Evolutionary conservation across 2,797 vertebrate genomes (phyloP).

Genomic region (Enoplosus armatus): DNA sequence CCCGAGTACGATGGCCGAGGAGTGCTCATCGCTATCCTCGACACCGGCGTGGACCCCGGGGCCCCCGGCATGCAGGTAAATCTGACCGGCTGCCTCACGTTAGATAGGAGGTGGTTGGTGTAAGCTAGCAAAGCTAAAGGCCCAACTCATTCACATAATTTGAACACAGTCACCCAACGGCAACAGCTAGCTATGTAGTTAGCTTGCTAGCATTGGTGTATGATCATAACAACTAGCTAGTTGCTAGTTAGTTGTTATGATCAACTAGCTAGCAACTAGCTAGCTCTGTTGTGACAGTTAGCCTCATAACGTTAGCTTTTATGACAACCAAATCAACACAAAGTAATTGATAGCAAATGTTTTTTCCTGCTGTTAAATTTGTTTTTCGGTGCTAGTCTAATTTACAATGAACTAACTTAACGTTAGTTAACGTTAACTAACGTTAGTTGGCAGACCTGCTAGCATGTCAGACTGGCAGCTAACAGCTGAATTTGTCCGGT

Average conservation of each 20-base stretch:
- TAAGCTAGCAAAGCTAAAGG: conserved; percentile 67
- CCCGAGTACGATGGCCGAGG: conserved; percentile 96
- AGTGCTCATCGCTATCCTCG: conserved; percentile 93
- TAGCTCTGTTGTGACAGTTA: too few species aligned
- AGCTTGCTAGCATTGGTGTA: neutral
- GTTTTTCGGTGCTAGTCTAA: neutral
- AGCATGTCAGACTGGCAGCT: conserved; percentile 46
- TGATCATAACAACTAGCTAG: neutral
- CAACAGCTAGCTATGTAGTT: conserved; percentile 21
- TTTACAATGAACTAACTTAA: neutral
- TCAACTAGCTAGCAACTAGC: too few species aligned
- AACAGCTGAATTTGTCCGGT: conserved; percentile 21
- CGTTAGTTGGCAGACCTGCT: conserved; percentile 6
- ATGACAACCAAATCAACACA: conserved; percentile 41
- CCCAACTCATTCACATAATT: conserved; percentile 59
- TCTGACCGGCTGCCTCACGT: conserved; percentile 49
- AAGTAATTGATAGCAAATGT: fast-evolving
- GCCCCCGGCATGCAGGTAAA: conserved; percentile 98
- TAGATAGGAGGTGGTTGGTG: conserved; percentile 39
- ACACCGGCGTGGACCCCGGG: conserved; percentile 97
- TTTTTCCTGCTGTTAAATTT: neutral
- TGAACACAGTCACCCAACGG: conserved; percentile 15
- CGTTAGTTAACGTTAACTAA: too few species aligned
- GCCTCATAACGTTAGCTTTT: too few species aligned
- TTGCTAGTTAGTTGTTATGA: too few species aligned